phyloP scores from a whole-genome alignment of 2,888 invertebrate genomes.

The Callinectes sapidus region DNA sequence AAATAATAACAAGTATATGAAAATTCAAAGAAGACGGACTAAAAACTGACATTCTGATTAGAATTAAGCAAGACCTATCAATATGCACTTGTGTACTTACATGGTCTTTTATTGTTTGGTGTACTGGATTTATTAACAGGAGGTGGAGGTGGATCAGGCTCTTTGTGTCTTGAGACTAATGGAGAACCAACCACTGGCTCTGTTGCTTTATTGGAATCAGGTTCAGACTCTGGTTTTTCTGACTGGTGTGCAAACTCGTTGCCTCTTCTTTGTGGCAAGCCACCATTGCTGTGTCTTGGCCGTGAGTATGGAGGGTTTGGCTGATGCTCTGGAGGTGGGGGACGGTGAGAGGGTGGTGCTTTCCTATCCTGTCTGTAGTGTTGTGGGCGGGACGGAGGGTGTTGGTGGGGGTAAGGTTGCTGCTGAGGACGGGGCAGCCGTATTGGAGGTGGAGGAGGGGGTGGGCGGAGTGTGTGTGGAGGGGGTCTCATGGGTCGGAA shows the following conservation, averaged over 20 bases:
- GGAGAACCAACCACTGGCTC: conserved; percentile 41
- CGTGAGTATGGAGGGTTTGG: conserved; percentile 9
- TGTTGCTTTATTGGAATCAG: not conserved
- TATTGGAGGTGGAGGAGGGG: conserved; percentile 56
- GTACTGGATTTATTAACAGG: not conserved
- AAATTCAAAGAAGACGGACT: not conserved
- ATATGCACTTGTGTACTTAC: conserved; percentile 7
- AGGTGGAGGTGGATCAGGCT: conserved; percentile 32
- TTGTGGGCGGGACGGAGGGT: conserved; percentile 14
- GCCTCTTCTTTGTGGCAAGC: conserved; percentile 37
- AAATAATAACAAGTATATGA: not conserved
- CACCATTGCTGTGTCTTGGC: conserved; percentile 40
- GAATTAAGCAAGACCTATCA: no score
- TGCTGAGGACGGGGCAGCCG: conserved; percentile 42
- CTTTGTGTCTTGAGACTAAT: conserved; percentile 42
- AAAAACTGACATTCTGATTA: not conserved
- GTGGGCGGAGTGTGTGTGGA: conserved; percentile 52
- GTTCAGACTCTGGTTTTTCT: conserved; percentile 15
- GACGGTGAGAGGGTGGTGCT: conserved; percentile 23
- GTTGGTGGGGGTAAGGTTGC: conserved; percentile 29
- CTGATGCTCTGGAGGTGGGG: not conserved
- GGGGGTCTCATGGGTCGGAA: conserved; percentile 51
- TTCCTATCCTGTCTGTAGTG: conserved; percentile 41
- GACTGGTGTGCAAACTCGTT: not conserved
- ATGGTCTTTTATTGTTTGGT: conserved; percentile 51